Evolutionary conservation across 2,113 vertebrate genomes (phyloP).

Genomic region (Willisornis vidua): DNA sequence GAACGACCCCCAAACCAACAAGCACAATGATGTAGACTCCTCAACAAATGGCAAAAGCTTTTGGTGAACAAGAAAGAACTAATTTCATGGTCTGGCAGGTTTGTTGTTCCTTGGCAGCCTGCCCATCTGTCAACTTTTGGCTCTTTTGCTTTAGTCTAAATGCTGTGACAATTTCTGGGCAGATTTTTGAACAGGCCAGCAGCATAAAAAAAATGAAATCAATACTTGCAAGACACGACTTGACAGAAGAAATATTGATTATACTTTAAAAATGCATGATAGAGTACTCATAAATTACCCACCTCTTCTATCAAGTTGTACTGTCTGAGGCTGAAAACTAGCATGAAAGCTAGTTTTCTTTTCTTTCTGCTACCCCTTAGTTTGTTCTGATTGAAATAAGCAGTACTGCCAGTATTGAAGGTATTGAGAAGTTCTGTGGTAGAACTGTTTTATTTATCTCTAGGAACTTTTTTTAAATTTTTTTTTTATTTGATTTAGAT

Average conservation of each 20-base stretch:
- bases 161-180: background rate
- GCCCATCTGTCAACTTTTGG: slow-evolving; percentile 20
- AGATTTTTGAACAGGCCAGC: background rate
- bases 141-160: slow-evolving; percentile 5
- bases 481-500: background rate
- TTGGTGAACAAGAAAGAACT: slow-evolving; percentile 52
- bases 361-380: background rate
- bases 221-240: background rate
- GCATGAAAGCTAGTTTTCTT: background rate
- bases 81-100: slow-evolving; percentile 71
- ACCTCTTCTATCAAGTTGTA: background rate
- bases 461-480: background rate
- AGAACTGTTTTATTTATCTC: background rate
- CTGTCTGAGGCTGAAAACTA: background rate
- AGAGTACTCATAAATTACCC: background rate
- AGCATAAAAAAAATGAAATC: background rate
- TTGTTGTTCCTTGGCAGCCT: slow-evolving; percentile 46
- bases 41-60: background rate
- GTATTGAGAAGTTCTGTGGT: background rate
- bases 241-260: background rate
- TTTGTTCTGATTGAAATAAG: background rate
- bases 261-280: background rate
- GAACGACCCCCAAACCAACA: background rate
- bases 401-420: background rate
- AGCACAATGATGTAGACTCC: background rate